Conservation (phyloP, 2,888 invertebrate genomes). For the Drosophila atroscutellata region DNA sequence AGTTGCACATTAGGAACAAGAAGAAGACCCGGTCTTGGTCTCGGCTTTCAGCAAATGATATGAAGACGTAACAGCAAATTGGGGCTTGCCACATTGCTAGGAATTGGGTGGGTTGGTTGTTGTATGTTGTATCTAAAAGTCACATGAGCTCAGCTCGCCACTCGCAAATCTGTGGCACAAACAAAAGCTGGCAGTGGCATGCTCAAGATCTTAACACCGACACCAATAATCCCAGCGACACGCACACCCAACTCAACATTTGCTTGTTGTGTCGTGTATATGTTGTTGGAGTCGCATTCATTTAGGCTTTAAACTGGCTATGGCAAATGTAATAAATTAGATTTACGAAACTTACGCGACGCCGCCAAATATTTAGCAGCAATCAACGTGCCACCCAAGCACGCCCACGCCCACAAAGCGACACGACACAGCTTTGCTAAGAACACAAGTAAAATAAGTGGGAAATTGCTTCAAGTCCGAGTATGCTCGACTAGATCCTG, state of each 20-base stretch:
- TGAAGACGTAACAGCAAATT: slow-evolving; percentile 72
- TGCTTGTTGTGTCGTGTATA: slow-evolving; percentile 36
- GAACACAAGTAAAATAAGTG: slow-evolving; percentile 13
- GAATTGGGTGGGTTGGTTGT: not conserved
- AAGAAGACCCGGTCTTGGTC: slow-evolving; percentile 5
- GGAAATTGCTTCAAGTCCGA: slow-evolving; percentile 4
- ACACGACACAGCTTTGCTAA: slow-evolving; percentile 30
- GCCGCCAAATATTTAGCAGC: slow-evolving; percentile 76
- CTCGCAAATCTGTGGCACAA: slow-evolving; percentile 54
- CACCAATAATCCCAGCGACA: slow-evolving; percentile 49
- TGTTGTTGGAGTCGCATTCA: slow-evolving; percentile 37
- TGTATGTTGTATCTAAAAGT: slow-evolving; percentile 45
- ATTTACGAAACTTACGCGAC: slow-evolving; percentile 67
- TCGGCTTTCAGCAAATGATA: slow-evolving; percentile 60
- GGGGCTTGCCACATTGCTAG: slow-evolving; percentile 37
- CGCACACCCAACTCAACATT: slow-evolving; percentile 29
- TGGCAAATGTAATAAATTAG: slow-evolving; percentile 76
- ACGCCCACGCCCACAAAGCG: slow-evolving; percentile 23
- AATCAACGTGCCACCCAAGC: slow-evolving; percentile 58
- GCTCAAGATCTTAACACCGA: slow-evolving; percentile 59
- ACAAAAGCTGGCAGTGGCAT: slow-evolving; percentile 48
- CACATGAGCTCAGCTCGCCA: slow-evolving; percentile 47
- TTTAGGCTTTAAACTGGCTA: slow-evolving; percentile 66
- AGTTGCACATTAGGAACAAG: slow-evolving; percentile 3
- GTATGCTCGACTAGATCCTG: slow-evolving; percentile 14